Base-by-base conservation (phyloP, 2,113 vertebrate genomes). In the Corapipo altera region DNA sequence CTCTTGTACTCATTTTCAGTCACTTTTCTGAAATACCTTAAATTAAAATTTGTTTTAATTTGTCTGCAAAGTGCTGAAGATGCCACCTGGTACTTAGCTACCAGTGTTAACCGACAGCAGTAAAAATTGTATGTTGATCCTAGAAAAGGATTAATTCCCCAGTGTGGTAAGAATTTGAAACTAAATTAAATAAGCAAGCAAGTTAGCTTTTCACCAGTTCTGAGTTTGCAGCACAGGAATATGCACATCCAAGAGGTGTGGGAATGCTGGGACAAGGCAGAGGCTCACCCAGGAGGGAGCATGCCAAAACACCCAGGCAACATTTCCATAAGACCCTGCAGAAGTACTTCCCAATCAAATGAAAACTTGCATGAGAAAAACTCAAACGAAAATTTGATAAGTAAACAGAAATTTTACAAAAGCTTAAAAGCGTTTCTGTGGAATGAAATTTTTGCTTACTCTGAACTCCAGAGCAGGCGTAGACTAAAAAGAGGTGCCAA, bases 241-340 rank as follows among this genome's bases (percentile, higher is more conserved):
- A 44, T 6, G 4, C 0, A 1, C 28, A 52, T 13, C 24, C 24
- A 22, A 73, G 39, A 43, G 2, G 28, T n/a, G 19, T 2, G 5
- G 39, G 37, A 83, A 18, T 0, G 1, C 27, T 24, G n/a, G n/a
- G 54, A 73, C 12, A 8, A 48, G 33, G 30, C 52, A 85, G 32
- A 16, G 1, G 21, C 23, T 27, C 22, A 37, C 20, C 20, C 52
- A 49, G 58, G 32, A 79, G 16, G 43, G 11, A 91, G 44, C 46
- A 49, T n/a, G 23, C 58, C 28, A 43, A 78, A 67, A 44, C 35
- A 39, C 5, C 6, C 76, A 62, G 13, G 9, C 82, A 15, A 18
- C 15, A 32, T 54, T 80, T 88, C 59, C 18, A 4, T 8, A 16
- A 66, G 12, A 23, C 28, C 59, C 66, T 44, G 27, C 27, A 79